Conservation (phyloP, 2,888 invertebrate genomes). For the Strigamia maritima region DNA sequence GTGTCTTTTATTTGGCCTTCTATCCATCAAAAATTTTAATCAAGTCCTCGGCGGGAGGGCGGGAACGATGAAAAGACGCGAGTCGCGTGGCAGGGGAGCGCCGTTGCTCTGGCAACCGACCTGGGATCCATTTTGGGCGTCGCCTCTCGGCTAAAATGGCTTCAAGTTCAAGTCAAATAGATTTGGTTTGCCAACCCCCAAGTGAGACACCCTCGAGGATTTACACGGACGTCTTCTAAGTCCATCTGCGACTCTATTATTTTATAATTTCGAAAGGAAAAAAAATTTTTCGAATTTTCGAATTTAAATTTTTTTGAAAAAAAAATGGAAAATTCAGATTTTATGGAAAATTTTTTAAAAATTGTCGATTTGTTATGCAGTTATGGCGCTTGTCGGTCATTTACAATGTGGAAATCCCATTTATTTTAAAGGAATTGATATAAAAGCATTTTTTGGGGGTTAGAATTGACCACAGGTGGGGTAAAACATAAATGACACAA, state of each 20-base stretch:
- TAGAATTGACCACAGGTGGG: no score
- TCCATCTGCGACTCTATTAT: conserved; percentile 9
- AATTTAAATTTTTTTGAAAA: no score
- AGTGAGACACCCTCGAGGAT: conserved; percentile 12
- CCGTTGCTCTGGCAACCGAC: conserved; percentile 36
- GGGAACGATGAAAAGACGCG: conserved; percentile 37
- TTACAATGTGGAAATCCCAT: no score
- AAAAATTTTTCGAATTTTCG: background rate
- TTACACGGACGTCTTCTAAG: conserved; percentile 24
- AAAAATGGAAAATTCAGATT: no score
- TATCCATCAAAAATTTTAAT: conserved; percentile 40
- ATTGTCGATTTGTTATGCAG: no score
- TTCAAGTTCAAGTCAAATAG: conserved; percentile 35
- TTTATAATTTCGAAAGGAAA: background rate
- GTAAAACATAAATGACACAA: no score
- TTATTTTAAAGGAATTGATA: no score
- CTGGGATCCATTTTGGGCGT: conserved; percentile 1
- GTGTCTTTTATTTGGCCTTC: conserved; percentile 37
- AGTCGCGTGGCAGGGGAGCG: conserved; percentile 35
- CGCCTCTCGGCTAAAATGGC: conserved; percentile 17
- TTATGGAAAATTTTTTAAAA: no score
- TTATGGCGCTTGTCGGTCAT: no score
- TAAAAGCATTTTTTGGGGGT: no score
- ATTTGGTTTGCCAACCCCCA: conserved; percentile 32
- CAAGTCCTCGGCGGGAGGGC: conserved; percentile 37